Evolutionary conservation across 2,888 invertebrate genomes (phyloP), one percentile per base, ranked within the genome.

Genomic region (Griposia aprilina): DNA sequence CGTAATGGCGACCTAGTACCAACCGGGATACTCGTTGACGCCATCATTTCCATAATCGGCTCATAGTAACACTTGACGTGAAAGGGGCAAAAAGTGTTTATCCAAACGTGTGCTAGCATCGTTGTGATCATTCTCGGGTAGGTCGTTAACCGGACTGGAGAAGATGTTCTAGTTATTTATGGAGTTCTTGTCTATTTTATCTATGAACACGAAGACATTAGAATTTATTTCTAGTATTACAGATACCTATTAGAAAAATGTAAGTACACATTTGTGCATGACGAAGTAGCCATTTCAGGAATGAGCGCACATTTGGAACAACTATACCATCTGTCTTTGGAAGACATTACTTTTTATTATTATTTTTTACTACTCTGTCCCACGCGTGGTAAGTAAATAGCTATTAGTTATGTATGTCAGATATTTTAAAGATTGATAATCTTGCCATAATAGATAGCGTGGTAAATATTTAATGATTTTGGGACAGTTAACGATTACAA

Each of bases 121-220:
- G 52, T 68, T 59, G 55, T 62, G 50, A 57, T 45, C 45, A 52
- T 55, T 67, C 60, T 59, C 52, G 65, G 30, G 15, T 67, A 74
- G 68, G 85, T 84, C 85, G 63, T 84, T 87, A 75, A 84, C 87
- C 84, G 78, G n/a, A 45, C 52, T 15, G 52, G n/a, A 65, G 67
- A 65, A 50, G 45, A 55, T 26, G 26, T 65, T 74, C 72, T 74
- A 87, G 62, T 66, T 78, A 30, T 60, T 66, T 78, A 30, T 60
- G 26, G 15, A 26, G 26, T 57, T 78, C 41, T 67, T 83, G 66
- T 80, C 65, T 71, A 48, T 62, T 73, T 62, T 67, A 20, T 79
- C 55, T 69, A 62, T 83, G 60, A 77, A 45, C 48, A 72, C 30
- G 41, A n/a, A 65, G 26, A 50, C 41, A 57, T 80, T 57, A 48